Base-by-base conservation (phyloP, 1,140 invertebrate genomes). In the Hycleus phaleratus region DNA sequence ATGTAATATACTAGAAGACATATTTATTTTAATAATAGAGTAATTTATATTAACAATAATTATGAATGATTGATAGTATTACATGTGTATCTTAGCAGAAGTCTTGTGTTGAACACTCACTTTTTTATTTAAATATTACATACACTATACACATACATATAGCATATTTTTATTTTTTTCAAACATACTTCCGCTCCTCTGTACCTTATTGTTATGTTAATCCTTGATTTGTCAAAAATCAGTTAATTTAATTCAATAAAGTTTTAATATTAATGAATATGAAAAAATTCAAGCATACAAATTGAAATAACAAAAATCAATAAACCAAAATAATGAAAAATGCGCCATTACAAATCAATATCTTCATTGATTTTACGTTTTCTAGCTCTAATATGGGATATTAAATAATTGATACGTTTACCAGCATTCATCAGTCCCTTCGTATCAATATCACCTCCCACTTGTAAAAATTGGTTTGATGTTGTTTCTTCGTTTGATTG, bases 291-390 rank as follows among this genome's bases (percentile, higher is more conserved):
- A 18, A 18, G 18, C 18, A 18, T 18, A 18, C 18, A 18, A 18
- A 18, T 18, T 18, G 18, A 18, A 18, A 18, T 18, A 18, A 18
- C 18, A 18, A 18, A 18, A 18, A 18, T 18, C 18, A 18, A 18
- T 18, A 18, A 18, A 18, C 18, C 18, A 18, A 18, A 18, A 18
- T 18, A 18, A 1, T 18, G 18, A 18, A 18, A 18, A 18, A 18
- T 18, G 18, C 1, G 18, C 48, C 60, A 67, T 43, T 68, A 63
- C 26, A 68, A 58, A 52, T 68, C 63, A 12, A 67, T 67, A 43
- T 65, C 65, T 32, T 70, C 65, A 6, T 46, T 26, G 44, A 66
- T 66, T 59, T 70, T 70, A 8, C 68, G 59, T 56, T 70, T 70
- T 4, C 68, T 26, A 12, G 58, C 46, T 65, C 7, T 7, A 32